Base-by-base conservation (phyloP, 2,888 invertebrate genomes). In the Anoplius nigerrimus region DNA sequence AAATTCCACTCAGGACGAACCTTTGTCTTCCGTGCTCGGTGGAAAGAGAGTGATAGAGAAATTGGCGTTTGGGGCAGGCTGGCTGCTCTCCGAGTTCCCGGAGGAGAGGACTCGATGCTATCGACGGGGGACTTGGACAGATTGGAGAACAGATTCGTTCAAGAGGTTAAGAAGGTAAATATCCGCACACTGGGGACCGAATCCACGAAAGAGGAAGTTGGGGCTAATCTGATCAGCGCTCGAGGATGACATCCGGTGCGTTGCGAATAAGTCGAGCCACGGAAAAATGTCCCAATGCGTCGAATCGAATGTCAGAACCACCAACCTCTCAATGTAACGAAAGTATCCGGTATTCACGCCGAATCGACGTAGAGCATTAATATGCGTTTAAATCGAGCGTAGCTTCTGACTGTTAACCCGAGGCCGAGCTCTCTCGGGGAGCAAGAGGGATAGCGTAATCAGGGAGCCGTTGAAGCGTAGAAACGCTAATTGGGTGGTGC, bases 401-500 rank as follows among this genome's bases (percentile, higher is more conserved):
- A 13, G 11, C 34, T 34, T 34, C 34, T 34, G 34, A 3, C 1
- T 6, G 4, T 1, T 6, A 3, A 13, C 34, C 34, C 6, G 11
- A 34, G 34, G 1, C 6, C 34, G 11, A 34, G 34, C n/a, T n/a
- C n/a, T n/a, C n/a, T n/a, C n/a, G n/a, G 11, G 34, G 34, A 1
- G 6, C 11, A 34, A 11, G 11, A 34, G 34, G 34, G 34, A 34
- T 34, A 34, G 34, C 11, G 46, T 51, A 66, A 27, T 68, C 59
- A 46, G 48, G 56, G 60, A 56, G 57, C 60, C 67, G 69, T 67
- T 53, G 68, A 65, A 67, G 66, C 72, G 66, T 62, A 69, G 71
- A 66, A 66, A 68, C 69, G 75, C 80, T 79, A 82, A 83, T 80
- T 81, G 81, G 78, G 64, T 58, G 63, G 52, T 67, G 69, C 48